Percentiles rank a stretch among this genome's conserved stretches.
Conservation (phyloP, 2,113 vertebrate species). For the Circaetus gallicus region DNA sequence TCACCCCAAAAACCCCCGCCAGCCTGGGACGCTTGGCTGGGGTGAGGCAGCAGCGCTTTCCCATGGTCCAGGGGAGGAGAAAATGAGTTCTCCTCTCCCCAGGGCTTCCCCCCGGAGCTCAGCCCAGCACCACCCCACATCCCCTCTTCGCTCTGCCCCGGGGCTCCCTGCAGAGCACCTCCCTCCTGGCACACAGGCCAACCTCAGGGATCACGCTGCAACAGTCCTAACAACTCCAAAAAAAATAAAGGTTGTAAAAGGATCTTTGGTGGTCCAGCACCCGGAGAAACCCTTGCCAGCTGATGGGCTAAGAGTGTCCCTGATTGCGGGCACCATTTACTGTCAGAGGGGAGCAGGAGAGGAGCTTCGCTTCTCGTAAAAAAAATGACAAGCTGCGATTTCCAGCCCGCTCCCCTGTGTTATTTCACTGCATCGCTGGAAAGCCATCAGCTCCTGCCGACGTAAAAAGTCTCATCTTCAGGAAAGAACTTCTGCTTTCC, state of each 20-base stretch:
- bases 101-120: not conserved
- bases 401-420: not conserved
- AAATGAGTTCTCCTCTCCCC: not conserved
- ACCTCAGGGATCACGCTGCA: rapidly evolving
- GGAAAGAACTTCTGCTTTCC: slow-evolving; percentile 51
- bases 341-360: not conserved
- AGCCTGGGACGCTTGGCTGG: not conserved
- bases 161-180: not conserved
- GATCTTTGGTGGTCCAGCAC: not conserved
- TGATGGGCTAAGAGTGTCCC: not conserved
- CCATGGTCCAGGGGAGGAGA: rapidly evolving
- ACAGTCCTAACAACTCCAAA: not conserved
- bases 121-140: not conserved
- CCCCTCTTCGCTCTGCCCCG: not conserved
- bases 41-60: not conserved
- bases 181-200: not conserved
- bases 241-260: not conserved
- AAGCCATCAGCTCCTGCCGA: not conserved
- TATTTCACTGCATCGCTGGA: not conserved
- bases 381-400: not conserved
- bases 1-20: not conserved
- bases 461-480: not conserved
- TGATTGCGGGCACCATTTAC: not conserved
- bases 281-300: not conserved
- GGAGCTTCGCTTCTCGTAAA: not conserved